Evolutionary conservation across 2,888 invertebrate genomes (phyloP), one percentile per base, ranked within the genome.

Genomic region (Calephelis perditalis): DNA sequence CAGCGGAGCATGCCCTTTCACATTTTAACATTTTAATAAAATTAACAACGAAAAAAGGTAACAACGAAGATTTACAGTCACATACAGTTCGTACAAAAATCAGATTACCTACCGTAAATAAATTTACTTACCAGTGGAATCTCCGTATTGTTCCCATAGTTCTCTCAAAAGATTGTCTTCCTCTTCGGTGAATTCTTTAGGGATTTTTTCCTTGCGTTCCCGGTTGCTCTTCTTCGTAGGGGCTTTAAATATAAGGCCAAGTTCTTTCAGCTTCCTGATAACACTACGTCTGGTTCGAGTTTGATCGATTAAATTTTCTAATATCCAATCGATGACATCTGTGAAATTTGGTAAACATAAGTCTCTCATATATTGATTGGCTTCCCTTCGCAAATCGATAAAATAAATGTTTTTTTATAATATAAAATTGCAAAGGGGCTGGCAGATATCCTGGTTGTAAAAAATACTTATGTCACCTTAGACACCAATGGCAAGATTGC

Each of bases 251-350:
- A 94, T 87, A 15, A 96, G 91, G 57, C 92, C 94, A 78, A 97
- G 83, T 68, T 96, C 95, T 76, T 96, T 96, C 46, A 98, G 87
- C 77, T 98, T 97, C 81, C 94, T 95, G 60, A 96, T 92, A 12
- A 98, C 92, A 62, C 93, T 93, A 35, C 95, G 93, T 52, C 96
- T 92, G 5, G 95, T 95, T 71, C 96, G 94, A 49, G 93, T 94
- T 75, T 95, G 94, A 78, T 96, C 95, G 70, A 96, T 95, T 69
- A 98, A 85, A 79, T 96, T 95, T 63, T 94, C 94, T 76, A 94
- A 79, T 70, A 98, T 94, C 94, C 96, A 96, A 84, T 97, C 97
- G 72, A 97, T 94, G 63, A 96, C 93, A 91, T 97, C 98, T 94
- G 84, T 58, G 7, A n/a, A 56, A 11, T 45, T 10, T 11, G 6